Evolutionary conservation across 2,797 vertebrate genomes (phyloP), one percentile per base, ranked within the genome.

Genomic region (Lithobates pipiens): DNA sequence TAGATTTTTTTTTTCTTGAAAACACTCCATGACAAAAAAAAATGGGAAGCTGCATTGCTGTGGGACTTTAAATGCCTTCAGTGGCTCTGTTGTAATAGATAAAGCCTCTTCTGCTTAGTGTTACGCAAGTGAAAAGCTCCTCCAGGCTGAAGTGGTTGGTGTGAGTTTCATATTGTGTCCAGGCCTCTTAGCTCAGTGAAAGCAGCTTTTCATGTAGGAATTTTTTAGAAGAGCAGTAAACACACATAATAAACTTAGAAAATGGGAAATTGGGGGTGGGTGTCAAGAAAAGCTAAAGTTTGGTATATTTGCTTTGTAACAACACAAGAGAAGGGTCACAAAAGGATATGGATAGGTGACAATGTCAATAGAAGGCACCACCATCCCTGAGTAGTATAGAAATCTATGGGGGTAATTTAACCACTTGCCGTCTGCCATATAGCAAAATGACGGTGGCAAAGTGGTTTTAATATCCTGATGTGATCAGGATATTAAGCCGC

Each of bases 121-220:
- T 87, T 87, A 34, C 21, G 27, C 27, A 76, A 79, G 63, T 83
- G 69, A 88, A 80, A 25, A 87, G 89, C 85, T 89, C 89, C 91
- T 92, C 91, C 83, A 88, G 21, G 78, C 75, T 86, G 83, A 3
- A 84, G 93, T 91, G 89, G 93, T 90, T 88, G 63, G 85, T 50
- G 46, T 85, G 83, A 72, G 88, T 76, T 90, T 89, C 86, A 85
- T 44, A 79, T 25, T 70, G 32, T 23, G 87, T 88, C 86, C 87
- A 89, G 69, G 86, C 88, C 85, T 90, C 90, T 83, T 54, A 89
- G 68, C 42, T 80, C 42, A 68, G 21, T 29, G 21, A 67, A 57
- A 84, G 70, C 65, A 73, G 82, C 76, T 78, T 67, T 61, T 77
- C 23, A n/a, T 74, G 69, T 34, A 65, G 75, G 57, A 69, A 18